These are phyloP conservation scores for Ceyx margarethae DNA, from an alignment of 2,113 vertebrate genomes.

Conservation along the genomic window DNA sequence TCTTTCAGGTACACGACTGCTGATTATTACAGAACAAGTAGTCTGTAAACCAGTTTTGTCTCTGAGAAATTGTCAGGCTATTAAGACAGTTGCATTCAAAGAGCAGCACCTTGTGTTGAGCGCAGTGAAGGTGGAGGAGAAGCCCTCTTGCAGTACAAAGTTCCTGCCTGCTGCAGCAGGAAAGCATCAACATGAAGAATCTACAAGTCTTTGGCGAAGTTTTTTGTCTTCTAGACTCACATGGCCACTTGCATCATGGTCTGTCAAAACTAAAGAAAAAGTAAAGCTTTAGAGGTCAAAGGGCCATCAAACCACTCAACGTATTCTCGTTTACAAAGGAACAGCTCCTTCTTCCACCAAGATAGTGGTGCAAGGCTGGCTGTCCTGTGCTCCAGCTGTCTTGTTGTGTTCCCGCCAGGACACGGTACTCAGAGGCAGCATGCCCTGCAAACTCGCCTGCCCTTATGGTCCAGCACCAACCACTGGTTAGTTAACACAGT, in stretches of 20 bases:
- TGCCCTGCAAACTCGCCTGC: not conserved
- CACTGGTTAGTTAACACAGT: not conserved
- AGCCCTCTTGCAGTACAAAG: not conserved
- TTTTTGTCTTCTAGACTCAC: slow-evolving; percentile 53
- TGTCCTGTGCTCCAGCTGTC: not conserved
- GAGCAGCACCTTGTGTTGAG: not conserved
- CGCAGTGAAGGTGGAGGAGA: rapidly evolving
- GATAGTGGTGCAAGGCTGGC: rapidly evolving
- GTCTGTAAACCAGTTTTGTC: slow-evolving; percentile 12
- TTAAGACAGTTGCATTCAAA: rapidly evolving
- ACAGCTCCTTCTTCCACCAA: not conserved
- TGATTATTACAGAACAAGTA: not conserved
- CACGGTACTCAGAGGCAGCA: not conserved
- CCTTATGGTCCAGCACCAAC: not conserved
- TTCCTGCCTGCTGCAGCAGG: not conserved
- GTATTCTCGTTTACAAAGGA: not conserved
- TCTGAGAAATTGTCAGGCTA: not conserved
- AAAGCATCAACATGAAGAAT: slow-evolving; percentile 71
- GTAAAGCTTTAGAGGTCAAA: not conserved
- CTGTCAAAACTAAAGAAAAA: slow-evolving; percentile 66
- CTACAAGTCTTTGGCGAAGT: slow-evolving; percentile 73
- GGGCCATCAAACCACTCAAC: not conserved
- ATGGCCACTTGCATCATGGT: not conserved
- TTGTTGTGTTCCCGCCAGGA: not conserved
- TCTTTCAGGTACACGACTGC: not conserved